A percentile compares a stretch with the other conserved stretches of the same genome.
phyloP scores from a whole-genome alignment of 2,797 vertebrate genomes.

The Sebastiscus albofasciatus region DNA sequence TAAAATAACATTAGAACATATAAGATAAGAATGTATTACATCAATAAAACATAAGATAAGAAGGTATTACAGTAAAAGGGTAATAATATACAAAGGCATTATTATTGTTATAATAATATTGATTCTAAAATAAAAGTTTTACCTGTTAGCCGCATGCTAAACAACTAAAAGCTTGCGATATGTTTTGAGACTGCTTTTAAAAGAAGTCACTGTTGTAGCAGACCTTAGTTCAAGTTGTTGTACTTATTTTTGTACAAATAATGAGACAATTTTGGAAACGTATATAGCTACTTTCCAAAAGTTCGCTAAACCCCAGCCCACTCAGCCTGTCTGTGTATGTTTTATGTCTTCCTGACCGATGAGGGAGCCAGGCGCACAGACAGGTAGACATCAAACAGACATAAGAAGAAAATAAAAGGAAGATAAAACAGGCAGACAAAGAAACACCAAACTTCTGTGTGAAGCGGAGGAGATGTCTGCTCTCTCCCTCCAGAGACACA shows the following conservation, averaged over 20 bases:
- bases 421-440: slow-evolving; percentile 27
- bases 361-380: background rate
- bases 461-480: background rate
- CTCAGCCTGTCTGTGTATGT: background rate
- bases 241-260: background rate
- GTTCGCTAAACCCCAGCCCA: background rate
- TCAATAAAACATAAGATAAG: too few relatives aligned
- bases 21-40: too few relatives aligned
- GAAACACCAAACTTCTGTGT: slow-evolving; percentile 1
- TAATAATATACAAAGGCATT: too few relatives aligned
- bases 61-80: too few relatives aligned
- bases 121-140: too few relatives aligned
- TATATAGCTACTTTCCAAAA: background rate
- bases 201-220: too few relatives aligned
- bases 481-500: slow-evolving; percentile 24
- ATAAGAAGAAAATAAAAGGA: background rate
- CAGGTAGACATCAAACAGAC: slow-evolving; percentile 3
- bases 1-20: too few relatives aligned
- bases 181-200: too few relatives aligned
- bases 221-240: too few relatives aligned
- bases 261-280: background rate
- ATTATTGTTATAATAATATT: too few relatives aligned
- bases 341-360: background rate
- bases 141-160: too few relatives aligned
- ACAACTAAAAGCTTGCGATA: too few relatives aligned